Percentiles rank a stretch among this genome's conserved stretches.
Evolutionary conservation across 92 coral and sea anemone genomes (phyloP).

Genomic region (Zoanthus gigantus): DNA sequence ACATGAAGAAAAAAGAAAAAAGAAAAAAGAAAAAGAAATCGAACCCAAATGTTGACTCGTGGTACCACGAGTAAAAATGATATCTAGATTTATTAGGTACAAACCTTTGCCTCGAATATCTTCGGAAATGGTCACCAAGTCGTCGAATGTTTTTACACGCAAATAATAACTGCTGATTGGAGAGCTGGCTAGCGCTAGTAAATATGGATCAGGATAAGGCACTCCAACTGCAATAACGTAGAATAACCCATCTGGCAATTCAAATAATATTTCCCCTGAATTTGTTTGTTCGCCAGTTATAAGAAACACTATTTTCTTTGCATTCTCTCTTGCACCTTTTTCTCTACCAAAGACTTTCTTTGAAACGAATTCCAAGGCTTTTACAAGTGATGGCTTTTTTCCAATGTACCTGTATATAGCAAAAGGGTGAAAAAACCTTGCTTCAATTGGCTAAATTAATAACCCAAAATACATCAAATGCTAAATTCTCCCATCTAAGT

Average conservation of each 20-base stretch:
- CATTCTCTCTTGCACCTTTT: not conserved
- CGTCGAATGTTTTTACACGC: not conserved
- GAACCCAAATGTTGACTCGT: no score
- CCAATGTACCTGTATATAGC: slow-evolving; percentile 8
- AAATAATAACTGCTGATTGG: not conserved
- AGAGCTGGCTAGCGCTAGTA: not conserved
- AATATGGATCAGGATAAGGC: not conserved
- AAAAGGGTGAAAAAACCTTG: not conserved
- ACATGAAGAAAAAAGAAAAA: no score
- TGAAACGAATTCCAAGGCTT: slow-evolving; percentile 10
- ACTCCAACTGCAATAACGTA: slow-evolving; percentile 18
- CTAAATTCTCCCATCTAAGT: no score
- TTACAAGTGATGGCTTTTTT: not conserved
- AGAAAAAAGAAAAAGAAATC: no score
- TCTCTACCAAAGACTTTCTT: not conserved
- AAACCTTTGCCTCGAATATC: not conserved
- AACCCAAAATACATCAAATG: no score
- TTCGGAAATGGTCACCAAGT: not conserved
- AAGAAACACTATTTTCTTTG: slow-evolving; percentile 39
- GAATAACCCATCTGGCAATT: not conserved
- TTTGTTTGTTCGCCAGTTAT: slow-evolving; percentile 13
- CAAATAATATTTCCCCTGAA: not conserved
- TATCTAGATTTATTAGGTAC: not conserved
- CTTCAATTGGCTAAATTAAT: no score
- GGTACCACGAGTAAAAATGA: no score